Evolutionary conservation across 2,113 vertebrate genomes (phyloP), one percentile per base, ranked within the genome.

Genomic region (Urocitellus parryii): DNA sequence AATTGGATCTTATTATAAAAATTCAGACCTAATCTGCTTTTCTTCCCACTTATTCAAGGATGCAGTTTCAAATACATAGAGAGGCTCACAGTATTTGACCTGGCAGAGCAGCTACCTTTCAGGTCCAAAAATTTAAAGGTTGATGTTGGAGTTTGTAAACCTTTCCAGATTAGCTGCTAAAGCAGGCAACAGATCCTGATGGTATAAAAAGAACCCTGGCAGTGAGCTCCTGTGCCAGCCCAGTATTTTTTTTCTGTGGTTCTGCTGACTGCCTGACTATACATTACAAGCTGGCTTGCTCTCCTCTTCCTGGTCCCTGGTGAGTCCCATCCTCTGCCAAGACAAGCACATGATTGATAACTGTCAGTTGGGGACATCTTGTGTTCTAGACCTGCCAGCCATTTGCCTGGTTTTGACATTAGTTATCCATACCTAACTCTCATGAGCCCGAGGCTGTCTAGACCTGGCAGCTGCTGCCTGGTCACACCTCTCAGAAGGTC

Each of bases 1-100:
- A 72, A 80, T 34, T 70, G 72, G 91, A 65, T 89, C 27, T 45
- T 32, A 90, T 87, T 84, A 80, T 25, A 39, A 95, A 95, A 86
- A 96, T 91, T n/a, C 61, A 89, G 25, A 61, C 24, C 22, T 82
- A 91, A 81, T 37, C 27, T 1, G 4, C 12, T 63, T 87, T 85
- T 18, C 18, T 48, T 61, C 25, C 27, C 29, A 73, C 68, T 37
- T 14, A 73, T 48, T 86, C 8, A 5, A 85, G 39, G 18, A 17
- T 77, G 20, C 56, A 86, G 45, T 78, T 96, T 94, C 45, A 91
- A 67, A 88, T n/a, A 85, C n/a, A 72, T 24, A 12, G 4, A 18
- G 48, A 90, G 5, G 34, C 51, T 82, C n/a, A 53, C 1, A 34
- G 29, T 68, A 16, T 24, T 51, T 32, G 67, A 79, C 18, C 25